Evolutionary conservation across 2,113 vertebrate species (phyloP).

Genomic region (Leptobrachium leishanense): DNA sequence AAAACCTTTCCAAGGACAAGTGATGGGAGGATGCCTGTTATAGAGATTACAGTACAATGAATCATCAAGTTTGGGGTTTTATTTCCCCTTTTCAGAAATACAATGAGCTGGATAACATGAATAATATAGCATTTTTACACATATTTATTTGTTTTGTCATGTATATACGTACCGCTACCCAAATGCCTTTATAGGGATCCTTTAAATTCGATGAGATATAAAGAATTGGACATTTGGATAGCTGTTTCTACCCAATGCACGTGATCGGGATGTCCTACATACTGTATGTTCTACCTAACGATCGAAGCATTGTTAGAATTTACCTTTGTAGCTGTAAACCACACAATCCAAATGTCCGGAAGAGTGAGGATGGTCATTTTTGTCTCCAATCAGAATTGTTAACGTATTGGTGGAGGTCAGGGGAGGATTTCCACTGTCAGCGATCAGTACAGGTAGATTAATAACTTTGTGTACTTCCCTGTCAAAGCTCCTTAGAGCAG

Average conservation of each 20-base stretch:
- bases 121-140: no score
- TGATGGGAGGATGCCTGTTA: conserved; percentile 73
- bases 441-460: conserved; percentile 77
- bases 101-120: no score
- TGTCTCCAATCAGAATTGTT: conserved; percentile 78
- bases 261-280: no score
- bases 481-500: conserved; percentile 74
- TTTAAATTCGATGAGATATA: no score
- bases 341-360: conserved; percentile 79
- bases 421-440: conserved; percentile 78
- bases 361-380: conserved; percentile 81
- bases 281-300: no score
- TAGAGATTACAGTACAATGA: not conserved
- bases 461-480: conserved; percentile 78
- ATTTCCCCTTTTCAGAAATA: no score
- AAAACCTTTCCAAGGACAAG: conserved; percentile 75
- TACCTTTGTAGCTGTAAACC: conserved; percentile 82
- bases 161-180: no score
- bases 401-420: conserved; percentile 82
- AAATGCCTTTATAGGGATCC: no score
- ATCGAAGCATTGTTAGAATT: not conserved
- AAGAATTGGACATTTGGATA: no score
- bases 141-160: no score
- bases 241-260: no score
- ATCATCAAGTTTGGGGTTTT: no score